Evolutionary conservation across 2,797 vertebrate species (phyloP).

Genomic region (Liasis olivaceus): DNA sequence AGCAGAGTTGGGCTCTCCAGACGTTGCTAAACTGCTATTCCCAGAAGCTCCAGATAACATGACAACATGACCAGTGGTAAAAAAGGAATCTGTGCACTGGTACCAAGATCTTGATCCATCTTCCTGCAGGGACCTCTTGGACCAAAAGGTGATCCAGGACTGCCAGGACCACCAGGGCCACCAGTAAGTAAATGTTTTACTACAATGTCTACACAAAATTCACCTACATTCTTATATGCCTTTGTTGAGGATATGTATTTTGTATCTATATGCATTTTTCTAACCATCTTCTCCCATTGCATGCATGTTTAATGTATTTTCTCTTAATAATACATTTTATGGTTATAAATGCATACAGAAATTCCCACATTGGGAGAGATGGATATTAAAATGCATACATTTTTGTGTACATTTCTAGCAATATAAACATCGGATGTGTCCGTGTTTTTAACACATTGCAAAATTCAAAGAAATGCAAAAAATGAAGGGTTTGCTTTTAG

Average conservation of each 20-base stretch:
- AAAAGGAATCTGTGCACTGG: background rate
- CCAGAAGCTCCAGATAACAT: background rate
- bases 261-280: background rate
- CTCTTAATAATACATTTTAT: background rate
- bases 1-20: background rate
- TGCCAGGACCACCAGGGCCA: constrained; percentile 77
- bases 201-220: constrained; percentile 53
- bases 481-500: background rate
- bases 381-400: background rate
- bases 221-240: background rate
- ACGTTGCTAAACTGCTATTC: background rate
- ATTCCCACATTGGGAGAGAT: background rate
- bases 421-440: background rate
- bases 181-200: constrained; percentile 66
- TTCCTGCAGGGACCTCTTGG: constrained; percentile 78
- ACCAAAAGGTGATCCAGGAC: constrained; percentile 80
- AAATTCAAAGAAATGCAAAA: background rate
- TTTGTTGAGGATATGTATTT: background rate
- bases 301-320: background rate
- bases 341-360: background rate
- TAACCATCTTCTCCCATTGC: background rate
- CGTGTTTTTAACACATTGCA: background rate
- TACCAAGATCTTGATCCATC: constrained; percentile 2
- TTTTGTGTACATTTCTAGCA: background rate
- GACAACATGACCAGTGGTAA: background rate